Conservation (phyloP, 2,113 vertebrate genomes). For the Notechis scutatus region DNA sequence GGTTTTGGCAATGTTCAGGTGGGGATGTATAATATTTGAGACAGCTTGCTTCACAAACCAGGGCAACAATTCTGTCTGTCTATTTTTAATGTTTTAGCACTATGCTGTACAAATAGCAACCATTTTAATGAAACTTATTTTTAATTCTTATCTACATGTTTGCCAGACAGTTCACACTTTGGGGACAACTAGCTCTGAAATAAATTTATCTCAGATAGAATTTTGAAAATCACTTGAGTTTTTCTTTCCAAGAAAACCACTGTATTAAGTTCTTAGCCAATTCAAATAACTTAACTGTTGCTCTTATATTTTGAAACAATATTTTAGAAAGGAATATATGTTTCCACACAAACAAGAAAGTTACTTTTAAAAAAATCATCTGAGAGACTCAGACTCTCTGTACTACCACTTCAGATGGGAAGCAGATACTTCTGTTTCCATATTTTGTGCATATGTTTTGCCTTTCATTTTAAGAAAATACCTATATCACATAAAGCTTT, state of each 20-base stretch:
- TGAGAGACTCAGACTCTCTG: background rate
- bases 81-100: background rate
- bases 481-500: background rate
- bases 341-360: background rate
- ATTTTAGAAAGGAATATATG: background rate
- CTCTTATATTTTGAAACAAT: background rate
- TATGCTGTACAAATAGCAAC: background rate
- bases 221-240: background rate
- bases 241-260: constrained; percentile 3
- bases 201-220: background rate
- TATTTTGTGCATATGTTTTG: constrained; percentile 12
- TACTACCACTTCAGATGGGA: background rate
- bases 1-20: background rate
- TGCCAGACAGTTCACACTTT: background rate
- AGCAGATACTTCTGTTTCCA: background rate
- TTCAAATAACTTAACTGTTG: background rate
- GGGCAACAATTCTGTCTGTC: background rate
- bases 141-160: background rate
- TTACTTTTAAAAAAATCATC: background rate
- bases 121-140: background rate
- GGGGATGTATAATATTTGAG: background rate
- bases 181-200: background rate
- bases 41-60: background rate
- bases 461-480: background rate
- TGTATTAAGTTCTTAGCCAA: background rate